Evolutionary conservation across 2,113 vertebrate genomes (phyloP).

Genomic region (Sturnira hondurensis): DNA sequence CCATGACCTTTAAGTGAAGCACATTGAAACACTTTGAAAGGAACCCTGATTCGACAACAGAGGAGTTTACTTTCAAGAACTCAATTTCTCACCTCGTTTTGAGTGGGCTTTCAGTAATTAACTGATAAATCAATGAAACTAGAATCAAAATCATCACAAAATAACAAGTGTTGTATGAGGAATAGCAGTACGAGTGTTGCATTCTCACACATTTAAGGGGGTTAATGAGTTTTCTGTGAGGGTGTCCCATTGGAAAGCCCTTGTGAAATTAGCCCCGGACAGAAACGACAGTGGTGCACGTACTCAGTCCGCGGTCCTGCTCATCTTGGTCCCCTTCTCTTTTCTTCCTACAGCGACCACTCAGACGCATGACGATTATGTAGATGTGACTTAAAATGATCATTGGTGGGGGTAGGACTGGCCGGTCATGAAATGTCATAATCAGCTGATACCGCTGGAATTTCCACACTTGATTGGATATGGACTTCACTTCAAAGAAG

Average conservation of each 20-base stretch:
- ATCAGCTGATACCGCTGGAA: slow-evolving; percentile 98
- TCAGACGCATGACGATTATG: slow-evolving; percentile 87
- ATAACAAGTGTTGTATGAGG: not conserved
- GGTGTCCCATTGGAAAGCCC: not conserved
- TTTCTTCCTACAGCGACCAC: slow-evolving; percentile 84
- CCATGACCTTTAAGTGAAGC: not conserved
- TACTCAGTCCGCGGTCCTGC: slow-evolving; percentile 94
- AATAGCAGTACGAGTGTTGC: not conserved
- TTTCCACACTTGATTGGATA: slow-evolving; percentile 99
- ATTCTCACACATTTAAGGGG: not conserved
- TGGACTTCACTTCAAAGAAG: slow-evolving; percentile 98
- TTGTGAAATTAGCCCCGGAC: not conserved
- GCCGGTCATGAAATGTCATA: slow-evolving; percentile 97
- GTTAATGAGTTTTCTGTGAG: not conserved
- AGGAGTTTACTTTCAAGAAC: not conserved
- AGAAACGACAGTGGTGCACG: slow-evolving; percentile 51
- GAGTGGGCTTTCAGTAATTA: not conserved
- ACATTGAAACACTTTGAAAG: not conserved
- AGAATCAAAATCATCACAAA: not conserved
- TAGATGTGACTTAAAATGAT: slow-evolving; percentile 96
- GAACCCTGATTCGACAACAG: not conserved
- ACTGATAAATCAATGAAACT: not conserved
- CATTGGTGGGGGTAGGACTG: slow-evolving; percentile 95
- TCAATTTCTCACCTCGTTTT: not conserved
- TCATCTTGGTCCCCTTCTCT: slow-evolving; percentile 92